phyloP scores from a whole-genome alignment of 2,888 invertebrate genomes.

The Phragmatobia fuliginosa region DNA sequence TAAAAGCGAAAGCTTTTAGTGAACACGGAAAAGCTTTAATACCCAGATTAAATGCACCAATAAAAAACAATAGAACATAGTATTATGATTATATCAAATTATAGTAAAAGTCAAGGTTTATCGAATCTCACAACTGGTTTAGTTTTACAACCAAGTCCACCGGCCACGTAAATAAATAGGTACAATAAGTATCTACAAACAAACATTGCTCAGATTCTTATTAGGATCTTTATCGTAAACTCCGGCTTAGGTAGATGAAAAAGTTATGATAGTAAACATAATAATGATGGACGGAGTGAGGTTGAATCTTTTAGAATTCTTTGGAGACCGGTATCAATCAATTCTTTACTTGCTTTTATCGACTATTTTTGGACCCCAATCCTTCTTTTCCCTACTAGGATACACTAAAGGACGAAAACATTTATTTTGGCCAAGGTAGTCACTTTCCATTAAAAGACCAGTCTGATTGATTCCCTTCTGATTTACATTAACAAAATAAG shows the following conservation, averaged over 20 bases:
- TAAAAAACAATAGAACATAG: conserved; percentile 18
- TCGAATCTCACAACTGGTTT: conserved; percentile 8
- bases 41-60: conserved; percentile 12
- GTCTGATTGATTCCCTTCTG: background rate
- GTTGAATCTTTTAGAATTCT: no score
- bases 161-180: background rate
- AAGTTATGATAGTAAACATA: no score
- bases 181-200: background rate
- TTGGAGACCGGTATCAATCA: no score
- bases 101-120: conserved; percentile 23
- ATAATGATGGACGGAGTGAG: no score
- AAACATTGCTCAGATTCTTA: background rate
- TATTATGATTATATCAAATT: conserved; percentile 19
- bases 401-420: background rate
- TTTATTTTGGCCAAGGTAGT: background rate
- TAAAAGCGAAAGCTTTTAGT: conserved; percentile 9
- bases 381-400: background rate
- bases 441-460: background rate
- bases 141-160: conserved; percentile 11
- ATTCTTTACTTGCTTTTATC: background rate
- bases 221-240: background rate
- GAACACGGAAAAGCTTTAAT: conserved; percentile 16
- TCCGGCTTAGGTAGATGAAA: no score
- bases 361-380: background rate
- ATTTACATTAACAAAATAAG: no score